Evolutionary conservation across 1,140 invertebrate genomes (phyloP).

Genomic region (Atta cephalotes): DNA sequence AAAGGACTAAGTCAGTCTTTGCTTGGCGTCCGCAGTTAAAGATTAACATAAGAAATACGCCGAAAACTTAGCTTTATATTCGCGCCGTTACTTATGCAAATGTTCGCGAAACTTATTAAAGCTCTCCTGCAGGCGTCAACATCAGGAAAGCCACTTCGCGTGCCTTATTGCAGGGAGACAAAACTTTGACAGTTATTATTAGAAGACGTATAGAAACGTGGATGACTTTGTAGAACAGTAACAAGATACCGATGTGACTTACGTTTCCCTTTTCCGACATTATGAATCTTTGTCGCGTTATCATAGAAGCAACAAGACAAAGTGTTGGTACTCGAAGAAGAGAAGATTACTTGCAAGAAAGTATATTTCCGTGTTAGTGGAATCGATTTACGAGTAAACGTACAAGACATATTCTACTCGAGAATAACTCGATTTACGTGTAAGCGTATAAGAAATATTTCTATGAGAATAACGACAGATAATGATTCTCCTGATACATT

Average conservation of each 20-base stretch:
- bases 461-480: background rate
- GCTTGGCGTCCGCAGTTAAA: slow-evolving; percentile 33
- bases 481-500: background rate
- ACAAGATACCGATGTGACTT: slow-evolving; percentile 4
- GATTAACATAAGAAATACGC: slow-evolving; percentile 50
- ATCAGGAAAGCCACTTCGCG: background rate
- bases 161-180: background rate
- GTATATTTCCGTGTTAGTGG: background rate
- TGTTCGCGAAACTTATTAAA: slow-evolving; percentile 47
- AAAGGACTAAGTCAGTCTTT: slow-evolving; percentile 17
- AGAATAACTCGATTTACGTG: background rate
- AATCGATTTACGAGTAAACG: background rate
- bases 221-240: background rate
- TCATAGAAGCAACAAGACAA: background rate
- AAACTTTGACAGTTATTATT: slow-evolving; percentile 42
- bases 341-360: slow-evolving; percentile 2
- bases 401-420: background rate
- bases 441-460: background rate
- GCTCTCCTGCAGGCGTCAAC: slow-evolving; percentile 1
- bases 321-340: background rate
- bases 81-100: slow-evolving; percentile 50
- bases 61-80: slow-evolving; percentile 53
- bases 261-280: slow-evolving; percentile 20
- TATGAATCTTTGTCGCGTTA: slow-evolving; percentile 7
- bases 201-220: background rate